Percentiles rank a stretch among this genome's conserved stretches.
These are phyloP conservation scores for Colletes collaris DNA, from an alignment of 2,888 invertebrate genomes.

Conservation along the genomic window DNA sequence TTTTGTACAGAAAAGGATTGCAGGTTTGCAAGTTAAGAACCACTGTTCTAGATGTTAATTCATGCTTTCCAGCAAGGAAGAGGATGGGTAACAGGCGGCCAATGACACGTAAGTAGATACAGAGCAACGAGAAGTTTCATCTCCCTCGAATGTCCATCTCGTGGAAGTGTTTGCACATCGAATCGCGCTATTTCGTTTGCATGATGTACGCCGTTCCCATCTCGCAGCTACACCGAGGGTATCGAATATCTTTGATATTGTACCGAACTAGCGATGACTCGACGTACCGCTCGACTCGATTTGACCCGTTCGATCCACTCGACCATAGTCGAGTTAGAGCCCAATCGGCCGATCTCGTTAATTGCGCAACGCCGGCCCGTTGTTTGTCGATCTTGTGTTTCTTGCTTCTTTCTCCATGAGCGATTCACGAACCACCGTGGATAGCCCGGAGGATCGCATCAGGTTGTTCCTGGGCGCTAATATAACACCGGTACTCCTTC, in stretches of 20 bases:
- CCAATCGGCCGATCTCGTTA: constrained; percentile 62
- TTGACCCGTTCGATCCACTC: constrained; percentile 45
- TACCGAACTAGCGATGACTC: constrained; percentile 43
- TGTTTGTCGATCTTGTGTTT: constrained; percentile 61
- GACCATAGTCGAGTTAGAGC: constrained; percentile 31
- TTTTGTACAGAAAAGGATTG: too few relatives aligned
- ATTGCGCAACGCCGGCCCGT: constrained; percentile 61
- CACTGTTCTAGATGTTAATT: constrained; percentile 10
- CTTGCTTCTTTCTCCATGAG: constrained; percentile 54
- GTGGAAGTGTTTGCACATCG: constrained; percentile 7
- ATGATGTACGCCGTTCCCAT: constrained; percentile 10
- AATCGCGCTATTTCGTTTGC: constrained; percentile 12
- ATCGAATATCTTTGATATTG: constrained; percentile 28
- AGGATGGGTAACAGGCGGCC: constrained; percentile 27
- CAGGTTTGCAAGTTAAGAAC: too few relatives aligned
- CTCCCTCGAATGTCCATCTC: constrained; percentile 2
- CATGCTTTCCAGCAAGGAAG: constrained; percentile 1
- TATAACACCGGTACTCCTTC: constrained; percentile 65
- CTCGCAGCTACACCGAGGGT: constrained; percentile 25
- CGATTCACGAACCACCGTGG: constrained; percentile 67
- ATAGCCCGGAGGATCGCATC: constrained; percentile 62
- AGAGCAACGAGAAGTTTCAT: constrained; percentile 20
- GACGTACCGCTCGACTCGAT: constrained; percentile 27
- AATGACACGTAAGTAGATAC: constrained; percentile 14
- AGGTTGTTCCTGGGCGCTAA: constrained; percentile 62